phyloP scores from a whole-genome alignment of 1,140 invertebrate species.

The Spodoptera frugiperda region DNA sequence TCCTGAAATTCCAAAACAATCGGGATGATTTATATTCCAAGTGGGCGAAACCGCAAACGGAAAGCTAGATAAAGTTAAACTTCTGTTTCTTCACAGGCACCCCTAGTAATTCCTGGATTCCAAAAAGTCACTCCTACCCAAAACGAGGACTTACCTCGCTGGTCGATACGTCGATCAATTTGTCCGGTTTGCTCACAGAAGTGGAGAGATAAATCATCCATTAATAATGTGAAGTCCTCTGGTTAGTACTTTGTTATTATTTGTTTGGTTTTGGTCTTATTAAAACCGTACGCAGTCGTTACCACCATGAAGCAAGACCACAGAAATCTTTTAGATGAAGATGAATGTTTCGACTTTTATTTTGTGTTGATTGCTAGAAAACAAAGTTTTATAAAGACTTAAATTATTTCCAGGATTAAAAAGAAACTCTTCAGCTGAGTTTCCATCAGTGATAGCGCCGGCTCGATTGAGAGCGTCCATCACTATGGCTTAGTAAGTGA shows the following conservation, averaged over 20 bases:
- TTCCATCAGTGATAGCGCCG: conserved; percentile 76
- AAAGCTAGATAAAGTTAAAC: too few relatives aligned
- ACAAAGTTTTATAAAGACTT: background rate
- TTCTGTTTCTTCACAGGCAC: conserved; percentile 53
- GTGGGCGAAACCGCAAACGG: too few relatives aligned
- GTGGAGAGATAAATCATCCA: conserved; percentile 75
- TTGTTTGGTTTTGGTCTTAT: too few relatives aligned
- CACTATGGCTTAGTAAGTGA: conserved; percentile 71
- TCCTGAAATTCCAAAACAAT: too few relatives aligned
- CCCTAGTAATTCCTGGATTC: conserved; percentile 69
- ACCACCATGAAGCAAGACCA: too few relatives aligned
- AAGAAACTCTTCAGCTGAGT: conserved; percentile 69
- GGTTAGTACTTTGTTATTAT: conserved; percentile 54
- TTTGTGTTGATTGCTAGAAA: too few relatives aligned
- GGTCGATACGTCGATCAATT: conserved; percentile 77
- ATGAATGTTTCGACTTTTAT: too few relatives aligned
- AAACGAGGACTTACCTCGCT: conserved; percentile 65
- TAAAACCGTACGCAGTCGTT: too few relatives aligned
- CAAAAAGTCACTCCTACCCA: conserved; percentile 53
- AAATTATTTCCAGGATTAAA: conserved; percentile 68
- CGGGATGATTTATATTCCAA: too few relatives aligned
- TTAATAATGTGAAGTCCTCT: conserved; percentile 73
- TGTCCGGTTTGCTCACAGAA: conserved; percentile 82
- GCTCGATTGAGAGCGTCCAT: conserved; percentile 70
- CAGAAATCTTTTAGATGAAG: too few relatives aligned